Base-by-base conservation (phyloP, 2,888 invertebrate genomes). In the Pristionchus japonicus region DNA sequence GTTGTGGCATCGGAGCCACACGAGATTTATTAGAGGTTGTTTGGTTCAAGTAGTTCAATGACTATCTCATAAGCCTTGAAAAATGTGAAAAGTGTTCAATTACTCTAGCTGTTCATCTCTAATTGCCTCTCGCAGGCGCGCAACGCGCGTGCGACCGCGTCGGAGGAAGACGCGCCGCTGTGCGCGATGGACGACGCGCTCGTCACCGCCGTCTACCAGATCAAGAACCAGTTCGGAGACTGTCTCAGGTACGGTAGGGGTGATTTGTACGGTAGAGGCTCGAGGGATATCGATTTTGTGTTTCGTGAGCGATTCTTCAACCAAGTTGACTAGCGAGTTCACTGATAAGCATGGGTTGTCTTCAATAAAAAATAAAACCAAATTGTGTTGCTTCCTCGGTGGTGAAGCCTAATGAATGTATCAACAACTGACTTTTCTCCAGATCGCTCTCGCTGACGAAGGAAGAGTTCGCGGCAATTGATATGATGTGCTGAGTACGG, bases 161-260 rank as follows among this genome's bases (percentile, higher is more conserved):
- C 67, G 1, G 86, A 86, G 47, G 86, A 64, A 47, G 86, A 86
- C 67, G 67, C 64, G 43, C 86, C 86, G 15, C 31, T 86, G 27
- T 4, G 11, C 17, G 67, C 43, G 11, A 40, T 86, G 31, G 86
- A 86, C 27, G 86, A 86, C 13, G 67, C 67, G 4, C 47, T 86
- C 20, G 64, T 23, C 17, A 86, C 86, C n/a, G 86, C 86, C 13
- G 67, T 86, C 43, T 86, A 86, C 47, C 64, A 52, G 67, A 67
- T 86, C 31, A 64, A 67, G 49, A 43, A 43, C 40, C 49, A 49
- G 37, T 86, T 86, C 47, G 86, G 86, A 64, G 86, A 86, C n/a
- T 34, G 17, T 31, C 86, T 86, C 47, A 86, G 67, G 86, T 86
- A 47, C 23, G 82, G 64, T 67, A 67, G 31, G 64, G 43, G 23